A percentile compares a stretch with the other conserved stretches of the same genome.
These are phyloP conservation scores for Periphyllus acericola DNA, from an alignment of 2,888 invertebrate species.

Conservation along the genomic window DNA sequence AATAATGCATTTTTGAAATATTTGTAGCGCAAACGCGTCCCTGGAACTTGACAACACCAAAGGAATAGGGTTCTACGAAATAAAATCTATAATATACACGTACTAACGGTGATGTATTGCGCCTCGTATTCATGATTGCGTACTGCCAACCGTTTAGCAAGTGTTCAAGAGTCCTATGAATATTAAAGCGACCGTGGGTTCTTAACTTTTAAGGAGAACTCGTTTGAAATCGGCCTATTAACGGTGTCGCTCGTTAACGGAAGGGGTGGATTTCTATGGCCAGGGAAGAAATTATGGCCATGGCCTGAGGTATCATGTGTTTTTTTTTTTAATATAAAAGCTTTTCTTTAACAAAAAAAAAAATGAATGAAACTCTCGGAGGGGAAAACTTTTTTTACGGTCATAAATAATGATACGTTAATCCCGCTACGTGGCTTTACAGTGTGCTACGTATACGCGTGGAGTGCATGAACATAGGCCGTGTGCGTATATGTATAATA, in stretches of 20 bases:
- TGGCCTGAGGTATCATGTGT: conserved; percentile 2
- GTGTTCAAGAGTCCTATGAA: conserved; percentile 35
- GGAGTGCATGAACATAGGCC: neutral
- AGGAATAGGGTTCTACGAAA: neutral
- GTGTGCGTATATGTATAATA: too few relatives aligned
- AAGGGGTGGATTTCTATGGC: conserved; percentile 3
- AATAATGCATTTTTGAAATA: too few relatives aligned
- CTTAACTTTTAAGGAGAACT: conserved; percentile 7
- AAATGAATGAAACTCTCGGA: neutral
- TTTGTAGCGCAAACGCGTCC: too few relatives aligned
- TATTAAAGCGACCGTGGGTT: conserved; percentile 37
- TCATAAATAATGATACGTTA: conserved; percentile 47
- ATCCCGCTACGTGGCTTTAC: neutral
- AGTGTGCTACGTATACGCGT: neutral
- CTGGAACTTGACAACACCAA: too few relatives aligned
- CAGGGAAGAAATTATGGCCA: conserved; percentile 1
- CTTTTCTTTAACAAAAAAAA: neutral
- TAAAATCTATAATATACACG: neutral
- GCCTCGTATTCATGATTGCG: neutral
- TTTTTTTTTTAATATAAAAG: conserved; percentile 32
- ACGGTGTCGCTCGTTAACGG: conserved; percentile 41
- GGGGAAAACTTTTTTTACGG: conserved; percentile 27
- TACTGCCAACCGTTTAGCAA: conserved; percentile 13
- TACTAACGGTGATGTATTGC: conserved; percentile 3
- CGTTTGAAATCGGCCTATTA: conserved; percentile 44